Evolutionary conservation across 2,888 invertebrate genomes (phyloP).

Genomic region (Pyrrhosoma nymphula): DNA sequence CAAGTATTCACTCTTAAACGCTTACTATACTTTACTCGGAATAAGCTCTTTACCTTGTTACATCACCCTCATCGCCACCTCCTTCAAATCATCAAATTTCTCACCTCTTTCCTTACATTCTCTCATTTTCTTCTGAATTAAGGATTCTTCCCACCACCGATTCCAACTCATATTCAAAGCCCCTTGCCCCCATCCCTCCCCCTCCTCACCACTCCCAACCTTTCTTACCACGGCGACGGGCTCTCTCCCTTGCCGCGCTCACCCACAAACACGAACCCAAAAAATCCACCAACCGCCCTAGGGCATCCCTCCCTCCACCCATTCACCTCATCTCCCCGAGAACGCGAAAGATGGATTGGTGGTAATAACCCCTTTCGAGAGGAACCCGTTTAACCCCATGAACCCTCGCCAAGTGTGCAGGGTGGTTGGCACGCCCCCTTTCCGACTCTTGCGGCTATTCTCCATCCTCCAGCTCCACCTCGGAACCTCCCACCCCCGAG

Average conservation of each 20-base stretch:
- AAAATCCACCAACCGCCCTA: conserved; percentile 52
- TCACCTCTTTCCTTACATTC: background rate
- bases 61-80: conserved; percentile 41
- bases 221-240: background rate
- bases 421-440: conserved; percentile 57
- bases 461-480: conserved; percentile 4
- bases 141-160: background rate
- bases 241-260: background rate
- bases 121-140: background rate
- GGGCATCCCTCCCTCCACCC: conserved; percentile 30
- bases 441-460: conserved; percentile 37
- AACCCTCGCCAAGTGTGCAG: conserved; percentile 57
- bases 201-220: background rate
- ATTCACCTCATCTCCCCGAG: conserved; percentile 35
- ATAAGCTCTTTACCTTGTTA: background rate
- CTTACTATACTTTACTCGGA: background rate
- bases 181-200: background rate
- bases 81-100: background rate
- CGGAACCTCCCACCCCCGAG: background rate
- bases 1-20: background rate
- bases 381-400: conserved; percentile 66
- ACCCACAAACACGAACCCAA: conserved; percentile 35
- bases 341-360: conserved; percentile 66
- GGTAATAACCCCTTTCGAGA: conserved; percentile 66
- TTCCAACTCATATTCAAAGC: background rate